Evolutionary conservation across 2,888 invertebrate genomes (phyloP).

Genomic region (Drosophila mayaguana): DNA sequence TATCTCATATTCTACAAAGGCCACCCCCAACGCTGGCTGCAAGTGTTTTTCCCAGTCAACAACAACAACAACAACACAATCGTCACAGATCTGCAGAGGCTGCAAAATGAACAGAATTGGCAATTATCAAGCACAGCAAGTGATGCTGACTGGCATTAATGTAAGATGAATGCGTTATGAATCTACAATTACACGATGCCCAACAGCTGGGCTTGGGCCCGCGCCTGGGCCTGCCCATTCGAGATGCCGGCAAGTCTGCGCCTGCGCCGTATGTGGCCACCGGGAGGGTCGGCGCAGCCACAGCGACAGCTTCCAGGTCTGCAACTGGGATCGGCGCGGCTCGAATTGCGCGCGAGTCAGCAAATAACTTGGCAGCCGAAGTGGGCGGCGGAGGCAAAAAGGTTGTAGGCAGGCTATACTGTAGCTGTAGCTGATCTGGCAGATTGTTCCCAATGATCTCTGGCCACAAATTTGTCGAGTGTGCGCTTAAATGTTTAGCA

Average conservation of each 20-base stretch:
- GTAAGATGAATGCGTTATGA: slow-evolving; percentile 48
- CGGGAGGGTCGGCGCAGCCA: not conserved
- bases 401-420: slow-evolving; percentile 13
- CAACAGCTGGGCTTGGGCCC: slow-evolving; percentile 38
- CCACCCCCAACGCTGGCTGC: slow-evolving; percentile 35
- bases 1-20: slow-evolving; percentile 11
- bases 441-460: slow-evolving; percentile 55
- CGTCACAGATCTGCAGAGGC: slow-evolving; percentile 1
- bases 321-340: slow-evolving; percentile 34
- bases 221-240: slow-evolving; percentile 14
- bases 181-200: slow-evolving; percentile 73
- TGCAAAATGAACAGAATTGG: slow-evolving; percentile 46
- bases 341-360: slow-evolving; percentile 66
- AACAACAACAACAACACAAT: not conserved
- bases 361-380: slow-evolving; percentile 55
- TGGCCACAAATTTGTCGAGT: slow-evolving; percentile 79
- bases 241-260: slow-evolving; percentile 48
- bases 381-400: slow-evolving; percentile 4
- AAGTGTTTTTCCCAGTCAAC: slow-evolving; percentile 31
- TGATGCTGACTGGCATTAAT: slow-evolving; percentile 44
- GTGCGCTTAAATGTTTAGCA: slow-evolving; percentile 79
- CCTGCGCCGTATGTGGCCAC: slow-evolving; percentile 62
- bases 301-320: slow-evolving; percentile 18
- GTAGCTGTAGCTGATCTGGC: slow-evolving; percentile 27
- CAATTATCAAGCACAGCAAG: slow-evolving; percentile 67